Evolutionary conservation across 2,797 vertebrate species (phyloP), one percentile per base, ranked within the genome.

Genomic region (Manis javanica): DNA sequence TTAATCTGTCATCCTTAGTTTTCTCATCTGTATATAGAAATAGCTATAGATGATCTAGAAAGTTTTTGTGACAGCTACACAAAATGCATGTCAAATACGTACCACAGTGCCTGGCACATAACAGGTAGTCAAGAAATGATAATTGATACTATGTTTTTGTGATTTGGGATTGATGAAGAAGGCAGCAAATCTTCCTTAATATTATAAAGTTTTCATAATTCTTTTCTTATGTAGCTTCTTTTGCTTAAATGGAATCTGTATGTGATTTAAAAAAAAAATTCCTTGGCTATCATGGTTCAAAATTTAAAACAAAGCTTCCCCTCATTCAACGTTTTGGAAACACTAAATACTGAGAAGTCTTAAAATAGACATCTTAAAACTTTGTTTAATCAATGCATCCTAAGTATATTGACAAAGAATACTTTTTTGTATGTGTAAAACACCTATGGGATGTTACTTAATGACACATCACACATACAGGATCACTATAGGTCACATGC

Each of bases 341-440:
- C 29, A 81, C 13, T 53, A 9, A 79, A 63, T 89, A 42, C 12
- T 61, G 31, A 64, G n/a, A 74, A 64, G 5, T 69, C 21, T 81
- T 87, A 37, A 90, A 68, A 71, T 77, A 79, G 46, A 75, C 23
- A 26, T 29, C 0, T 84, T 94, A 74, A 96, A 96, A 34, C n/a
- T 74, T 64, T 75, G 24, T 82, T 64, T 92, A 71, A n/a, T 15
- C 72, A 69, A 3, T 87, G 64, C n/a, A 85, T 93, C n/a, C 63
- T 53, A 89, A 89, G 19, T 6, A 13, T 74, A 12, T 39, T 68
- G 55, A 87, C 42, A 87, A 87, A 84, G 7, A 83, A 68, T 8
- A 79, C 19, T 12, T 9, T 69, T 78, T 24, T 51, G 74, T 81
- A 8, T 79, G 24, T n/a, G 15, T 39, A 95, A 69, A 91, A 11